These are phyloP conservation scores for Xestobium rufovillosum DNA, from an alignment of 2,888 invertebrate species.

Conservation along the genomic window DNA sequence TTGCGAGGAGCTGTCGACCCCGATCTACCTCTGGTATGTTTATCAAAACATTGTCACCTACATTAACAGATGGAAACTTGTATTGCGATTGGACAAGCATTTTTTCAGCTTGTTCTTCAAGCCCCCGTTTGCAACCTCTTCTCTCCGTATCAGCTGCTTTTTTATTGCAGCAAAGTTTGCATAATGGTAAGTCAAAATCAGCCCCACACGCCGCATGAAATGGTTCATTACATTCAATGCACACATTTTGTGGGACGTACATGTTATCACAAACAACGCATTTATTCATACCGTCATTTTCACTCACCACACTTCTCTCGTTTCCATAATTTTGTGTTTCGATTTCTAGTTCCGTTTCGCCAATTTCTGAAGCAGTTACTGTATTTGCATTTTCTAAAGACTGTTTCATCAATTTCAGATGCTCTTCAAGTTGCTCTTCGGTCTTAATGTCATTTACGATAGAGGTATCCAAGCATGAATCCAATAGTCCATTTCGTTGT, in stretches of 20 bases:
- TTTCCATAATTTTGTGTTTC: no score
- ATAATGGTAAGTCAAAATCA: neutral
- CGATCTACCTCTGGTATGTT: conserved; percentile 17
- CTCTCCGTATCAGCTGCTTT: neutral
- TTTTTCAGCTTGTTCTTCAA: conserved; percentile 17
- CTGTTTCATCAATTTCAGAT: conserved; percentile 4
- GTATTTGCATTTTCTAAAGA: neutral
- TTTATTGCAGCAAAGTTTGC: conserved; percentile 1
- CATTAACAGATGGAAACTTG: conserved; percentile 14
- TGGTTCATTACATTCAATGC: neutral
- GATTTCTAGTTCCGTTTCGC: no score
- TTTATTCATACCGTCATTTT: neutral
- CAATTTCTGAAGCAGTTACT: no score
- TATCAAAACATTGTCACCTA: conserved; percentile 12
- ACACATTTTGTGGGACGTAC: neutral
- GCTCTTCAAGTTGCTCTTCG: conserved; percentile 6
- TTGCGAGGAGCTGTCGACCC: conserved; percentile 6
- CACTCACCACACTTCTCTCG: neutral
- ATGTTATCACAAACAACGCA: neutral
- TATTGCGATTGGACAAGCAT: conserved; percentile 12
- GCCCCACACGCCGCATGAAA: neutral
- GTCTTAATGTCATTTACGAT: conserved; percentile 1
- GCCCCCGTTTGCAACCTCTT: conserved; percentile 5
- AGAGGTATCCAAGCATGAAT: conserved; percentile 7
- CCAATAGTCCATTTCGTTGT: conserved; percentile 6